Evolutionary conservation across 92 coral and sea anemone genomes (phyloP), one percentile per base, ranked within the genome.

Genomic region (Diadumene lineata): DNA sequence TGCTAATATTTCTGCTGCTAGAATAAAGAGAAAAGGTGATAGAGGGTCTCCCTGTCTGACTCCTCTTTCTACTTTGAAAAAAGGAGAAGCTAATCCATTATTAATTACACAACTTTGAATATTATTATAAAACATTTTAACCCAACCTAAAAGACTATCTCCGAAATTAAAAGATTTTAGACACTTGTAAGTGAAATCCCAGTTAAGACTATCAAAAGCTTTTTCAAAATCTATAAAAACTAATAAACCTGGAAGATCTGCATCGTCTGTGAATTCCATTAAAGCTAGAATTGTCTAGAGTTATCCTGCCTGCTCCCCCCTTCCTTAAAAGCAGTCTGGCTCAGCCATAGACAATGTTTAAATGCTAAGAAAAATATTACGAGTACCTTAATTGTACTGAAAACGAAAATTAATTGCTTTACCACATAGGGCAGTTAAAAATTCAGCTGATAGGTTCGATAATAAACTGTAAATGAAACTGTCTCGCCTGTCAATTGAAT

Each of bases 31-130:
- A 33, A 56, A 73, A 4, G 79, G 79, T 22, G 69, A 73, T 21
- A 60, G 38, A 13, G 79, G 69, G 34, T 73, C 79, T n/a, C 79
- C 69, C 53, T 58, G 69, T 58, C 79, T 56, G n/a, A n/a, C n/a
- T n/a, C n/a, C n/a, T n/a, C n/a, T n/a, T n/a, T n/a, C n/a, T n/a
- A n/a, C n/a, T n/a, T n/a, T n/a, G n/a, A n/a, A n/a, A n/a, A n/a
- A n/a, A n/a, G n/a, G n/a, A n/a, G n/a, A n/a, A n/a, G n/a, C 64
- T 23, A 60, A 25, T 46, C 82, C 82, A 51, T 77, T 68, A 31
- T 77, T 68, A 25, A 77, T 51, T 24, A 68, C 77, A 57, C 81
- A 76, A 31, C 75, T 76, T 34, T 68, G 31, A 7, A 63, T 63
- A 18, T 76, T 50, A 13, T 53, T 31, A 24, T 77, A 77, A 43